A percentile compares a stretch with the other conserved stretches of the same genome.
Evolutionary conservation across 2,888 invertebrate genomes (phyloP).

Genomic region (Drosophila lacicola): DNA sequence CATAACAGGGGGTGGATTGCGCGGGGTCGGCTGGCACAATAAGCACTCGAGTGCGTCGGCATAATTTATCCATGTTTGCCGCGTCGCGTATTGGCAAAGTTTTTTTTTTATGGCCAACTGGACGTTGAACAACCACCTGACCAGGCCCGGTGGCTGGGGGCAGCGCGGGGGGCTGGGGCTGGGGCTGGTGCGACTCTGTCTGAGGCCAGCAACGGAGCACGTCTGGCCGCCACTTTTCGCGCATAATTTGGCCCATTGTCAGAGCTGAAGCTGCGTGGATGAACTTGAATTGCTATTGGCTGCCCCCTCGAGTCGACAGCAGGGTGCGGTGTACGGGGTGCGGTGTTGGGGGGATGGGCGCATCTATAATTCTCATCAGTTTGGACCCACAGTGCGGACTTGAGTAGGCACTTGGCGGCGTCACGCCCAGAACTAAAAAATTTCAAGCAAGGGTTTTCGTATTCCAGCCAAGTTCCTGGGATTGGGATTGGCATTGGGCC

Average conservation of each 20-base stretch:
- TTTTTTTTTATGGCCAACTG: conserved; percentile 44
- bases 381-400: conserved; percentile 6
- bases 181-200: not conserved
- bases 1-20: not conserved
- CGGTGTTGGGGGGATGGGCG: not conserved
- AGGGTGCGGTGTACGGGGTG: not conserved
- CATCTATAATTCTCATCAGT: conserved; percentile 72
- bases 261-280: conserved; percentile 32
- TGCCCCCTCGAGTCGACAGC: conserved; percentile 28
- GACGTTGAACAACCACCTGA: conserved; percentile 39
- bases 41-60: conserved; percentile 80
- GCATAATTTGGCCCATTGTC: conserved; percentile 80
- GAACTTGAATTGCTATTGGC: conserved; percentile 44
- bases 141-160: conserved; percentile 2
- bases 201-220: conserved; percentile 13
- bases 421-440: conserved; percentile 60
- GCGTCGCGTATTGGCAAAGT: conserved; percentile 56
- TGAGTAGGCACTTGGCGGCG: conserved; percentile 56
- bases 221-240: conserved; percentile 71
- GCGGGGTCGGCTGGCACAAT: conserved; percentile 51
- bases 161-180: no score
- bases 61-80: conserved; percentile 76
- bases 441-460: conserved; percentile 14
- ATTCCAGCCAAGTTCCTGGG: not conserved
- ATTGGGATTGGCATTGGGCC: not conserved